A percentile compares a stretch with the other conserved stretches of the same genome.
These are phyloP conservation scores for Microplitis manilae DNA, from an alignment of 2,888 invertebrate genomes.

Conservation along the genomic window DNA sequence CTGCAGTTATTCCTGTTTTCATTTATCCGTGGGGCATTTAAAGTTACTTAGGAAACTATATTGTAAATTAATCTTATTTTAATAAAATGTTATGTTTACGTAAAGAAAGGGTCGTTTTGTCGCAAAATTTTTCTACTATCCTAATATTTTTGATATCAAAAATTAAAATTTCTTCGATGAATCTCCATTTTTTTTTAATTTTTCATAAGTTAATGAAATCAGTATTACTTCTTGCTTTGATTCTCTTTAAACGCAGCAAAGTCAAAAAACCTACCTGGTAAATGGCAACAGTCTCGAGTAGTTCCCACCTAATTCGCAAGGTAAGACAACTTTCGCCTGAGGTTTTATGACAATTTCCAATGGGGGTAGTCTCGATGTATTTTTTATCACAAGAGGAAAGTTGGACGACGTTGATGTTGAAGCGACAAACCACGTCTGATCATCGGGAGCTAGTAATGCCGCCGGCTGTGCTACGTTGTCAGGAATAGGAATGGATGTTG, in stretches of 20 bases:
- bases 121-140: too few species aligned
- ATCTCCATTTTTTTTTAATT: too few species aligned
- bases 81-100: too few species aligned
- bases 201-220: neutral
- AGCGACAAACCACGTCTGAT: conserved; percentile 63
- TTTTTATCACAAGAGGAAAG: conserved; percentile 48
- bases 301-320: conserved; percentile 69
- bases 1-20: too few species aligned
- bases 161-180: too few species aligned
- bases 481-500: conserved; percentile 58
- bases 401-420: conserved; percentile 57
- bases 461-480: conserved; percentile 64
- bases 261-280: conserved; percentile 60
- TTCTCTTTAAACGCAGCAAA: conserved; percentile 29
- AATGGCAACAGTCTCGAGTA: conserved; percentile 64
- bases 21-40: too few species aligned
- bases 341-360: conserved; percentile 67
- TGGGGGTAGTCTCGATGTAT: conserved; percentile 58
- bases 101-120: too few species aligned
- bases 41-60: too few species aligned
- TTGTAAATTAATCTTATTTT: too few species aligned
- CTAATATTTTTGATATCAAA: too few species aligned
- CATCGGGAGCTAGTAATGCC: conserved; percentile 66
- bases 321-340: conserved; percentile 66
- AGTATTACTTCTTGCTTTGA: neutral